Evolutionary conservation across 2,113 vertebrate species (phyloP), one percentile per base, ranked within the genome.

Genomic region (Hippocampus comes): DNA sequence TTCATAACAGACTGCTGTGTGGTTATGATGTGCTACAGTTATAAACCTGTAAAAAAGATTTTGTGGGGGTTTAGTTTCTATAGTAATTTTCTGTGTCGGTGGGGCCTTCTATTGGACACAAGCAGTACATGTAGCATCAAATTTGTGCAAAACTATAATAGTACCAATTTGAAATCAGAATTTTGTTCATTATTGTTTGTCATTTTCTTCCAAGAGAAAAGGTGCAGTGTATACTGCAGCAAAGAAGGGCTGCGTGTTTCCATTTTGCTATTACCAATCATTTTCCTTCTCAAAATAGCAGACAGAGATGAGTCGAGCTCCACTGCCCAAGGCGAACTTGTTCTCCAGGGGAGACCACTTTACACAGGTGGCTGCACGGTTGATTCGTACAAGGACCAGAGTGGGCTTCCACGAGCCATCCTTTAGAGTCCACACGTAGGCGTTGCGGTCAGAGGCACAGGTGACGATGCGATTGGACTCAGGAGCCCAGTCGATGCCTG

Each of bases 221-320:
- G 5, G 11, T 25, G 15, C 5, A 14, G 21, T 18, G 15, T 34
- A 65, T 15, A n/a, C 7, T 30, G 30, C 3, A 67, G n/a, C 2
- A 14, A 0, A 67, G 41, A 2, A 61, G 11, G 25, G 56, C 0
- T 20, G 11, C 30, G 23, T 27, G 17, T 55, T 55, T 57, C 23
- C n/a, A 59, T 27, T 63, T 63, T 21, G 34, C 3, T 9, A 88
- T 91, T 67, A 94, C 93, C 93, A 94, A 81, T 94, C 90, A 4
- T 94, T 94, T 79, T 94, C 93, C 73, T 94, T 90, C 76, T 94
- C 93, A 69, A 94, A 94, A 82, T 94, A 94, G 85, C 93, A 94
- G 72, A 94, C 90, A 1, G 93, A 93, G 87, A 94, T 92, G 51
- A 93, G 82, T 18, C 89, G 89, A 11, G 93, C 93, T 11, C 92